phyloP scores from a whole-genome alignment of 1,140 invertebrate species.

The Danaus melanippus region DNA sequence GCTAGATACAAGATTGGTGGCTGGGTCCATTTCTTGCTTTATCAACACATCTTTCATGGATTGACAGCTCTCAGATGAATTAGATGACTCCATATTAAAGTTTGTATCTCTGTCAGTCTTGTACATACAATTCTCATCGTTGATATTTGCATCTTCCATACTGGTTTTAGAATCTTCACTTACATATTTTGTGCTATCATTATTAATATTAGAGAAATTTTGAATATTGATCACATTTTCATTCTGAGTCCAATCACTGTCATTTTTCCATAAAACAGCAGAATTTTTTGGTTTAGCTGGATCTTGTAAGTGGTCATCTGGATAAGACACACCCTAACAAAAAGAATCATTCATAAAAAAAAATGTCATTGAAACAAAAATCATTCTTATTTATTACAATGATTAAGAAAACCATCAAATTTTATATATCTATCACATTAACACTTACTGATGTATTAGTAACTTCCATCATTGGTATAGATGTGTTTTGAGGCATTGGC shows the following conservation, averaged over 20 bases:
- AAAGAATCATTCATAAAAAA: conserved; percentile 19
- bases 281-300: conserved; percentile 62
- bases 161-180: conserved; percentile 65
- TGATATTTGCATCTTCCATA: conserved; percentile 57
- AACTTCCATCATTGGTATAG: conserved; percentile 66
- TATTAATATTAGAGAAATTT: conserved; percentile 50
- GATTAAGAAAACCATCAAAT: too few species aligned
- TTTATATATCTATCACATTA: background rate
- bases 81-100: conserved; percentile 66
- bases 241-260: conserved; percentile 54
- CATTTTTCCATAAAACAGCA: conserved; percentile 56
- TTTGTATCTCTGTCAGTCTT: conserved; percentile 64
- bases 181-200: conserved; percentile 53
- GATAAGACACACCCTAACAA: conserved; percentile 56
- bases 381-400: too few species aligned
- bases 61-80: conserved; percentile 64
- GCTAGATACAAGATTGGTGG: conserved; percentile 44
- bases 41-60: conserved; percentile 56
- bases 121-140: conserved; percentile 62
- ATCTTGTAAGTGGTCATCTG: conserved; percentile 58
- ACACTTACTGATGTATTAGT: conserved; percentile 61
- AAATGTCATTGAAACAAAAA: too few species aligned
- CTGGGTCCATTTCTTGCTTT: conserved; percentile 48
- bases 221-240: conserved; percentile 53
- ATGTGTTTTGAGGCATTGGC: conserved; percentile 58